These are phyloP conservation scores for Parnassius apollo DNA, from an alignment of 2,888 invertebrate species.

Conservation along the genomic window DNA sequence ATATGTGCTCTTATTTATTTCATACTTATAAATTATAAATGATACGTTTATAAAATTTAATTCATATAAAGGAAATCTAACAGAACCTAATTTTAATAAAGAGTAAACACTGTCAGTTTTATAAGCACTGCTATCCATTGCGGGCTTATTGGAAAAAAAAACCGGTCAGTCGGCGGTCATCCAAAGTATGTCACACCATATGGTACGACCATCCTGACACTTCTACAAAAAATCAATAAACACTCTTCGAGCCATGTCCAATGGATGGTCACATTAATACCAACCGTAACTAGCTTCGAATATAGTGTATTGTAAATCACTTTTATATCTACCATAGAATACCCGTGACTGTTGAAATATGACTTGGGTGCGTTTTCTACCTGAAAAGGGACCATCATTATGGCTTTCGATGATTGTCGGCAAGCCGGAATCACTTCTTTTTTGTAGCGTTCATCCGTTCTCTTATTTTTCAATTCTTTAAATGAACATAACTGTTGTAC, in stretches of 20 bases:
- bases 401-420: conserved; percentile 73
- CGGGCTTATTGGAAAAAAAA: conserved; percentile 46
- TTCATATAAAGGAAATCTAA: too few species aligned
- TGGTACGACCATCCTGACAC: conserved; percentile 55
- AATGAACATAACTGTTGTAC: conserved; percentile 60
- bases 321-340: conserved; percentile 70
- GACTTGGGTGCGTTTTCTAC: conserved; percentile 74
- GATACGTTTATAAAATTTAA: too few species aligned
- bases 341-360: conserved; percentile 77
- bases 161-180: conserved; percentile 58
- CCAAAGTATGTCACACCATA: conserved; percentile 70
- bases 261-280: conserved; percentile 69
- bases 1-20: too few species aligned
- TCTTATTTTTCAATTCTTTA: conserved; percentile 52
- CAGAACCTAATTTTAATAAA: conserved; percentile 22
- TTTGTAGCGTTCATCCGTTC: conserved; percentile 47
- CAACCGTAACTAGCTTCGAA: conserved; percentile 69
- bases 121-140: conserved; percentile 32
- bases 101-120: conserved; percentile 53
- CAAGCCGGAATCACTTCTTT: conserved; percentile 67
- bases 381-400: conserved; percentile 78
- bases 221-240: conserved; percentile 65
- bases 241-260: conserved; percentile 60
- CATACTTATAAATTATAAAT: too few species aligned
- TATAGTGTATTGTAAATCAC: conserved; percentile 75